Conservation (phyloP, 2,797 vertebrate genomes). For the Limnodromus scolopaceus region DNA sequence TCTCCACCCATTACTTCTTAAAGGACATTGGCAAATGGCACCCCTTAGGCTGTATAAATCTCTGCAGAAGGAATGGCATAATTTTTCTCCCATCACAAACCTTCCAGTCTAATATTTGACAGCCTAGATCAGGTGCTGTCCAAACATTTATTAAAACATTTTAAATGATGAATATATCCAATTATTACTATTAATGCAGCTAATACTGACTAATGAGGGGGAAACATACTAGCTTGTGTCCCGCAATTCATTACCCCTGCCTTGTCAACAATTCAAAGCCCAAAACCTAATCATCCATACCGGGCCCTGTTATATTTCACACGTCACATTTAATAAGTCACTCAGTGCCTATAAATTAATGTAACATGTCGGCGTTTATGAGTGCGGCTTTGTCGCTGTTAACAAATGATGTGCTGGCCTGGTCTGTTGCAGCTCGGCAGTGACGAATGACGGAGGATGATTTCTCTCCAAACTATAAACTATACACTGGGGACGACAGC, state of each 20-base stretch:
- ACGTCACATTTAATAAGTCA: conserved; percentile 90
- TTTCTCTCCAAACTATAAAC: conserved; percentile 78
- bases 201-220: conserved; percentile 89
- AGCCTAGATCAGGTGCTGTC: conserved; percentile 84
- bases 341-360: conserved; percentile 89
- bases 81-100: conserved; percentile 81
- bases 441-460: conserved; percentile 80
- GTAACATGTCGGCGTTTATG: conserved; percentile 86
- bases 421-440: conserved; percentile 77
- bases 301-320: conserved; percentile 85
- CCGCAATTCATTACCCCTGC: conserved; percentile 86
- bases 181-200: conserved; percentile 90
- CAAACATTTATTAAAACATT: conserved; percentile 91
- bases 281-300: conserved; percentile 87
- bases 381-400: conserved; percentile 82
- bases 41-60: conserved; percentile 77
- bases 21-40: conserved; percentile 64
- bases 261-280: conserved; percentile 89
- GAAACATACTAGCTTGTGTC: conserved; percentile 80
- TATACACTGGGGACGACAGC: conserved; percentile 54
- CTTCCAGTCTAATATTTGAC: conserved; percentile 81
- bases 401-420: conserved; percentile 85
- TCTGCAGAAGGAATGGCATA: conserved; percentile 72
- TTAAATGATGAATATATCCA: conserved; percentile 89
- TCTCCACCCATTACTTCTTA: conserved; percentile 21